phyloP scores from a whole-genome alignment of 1,140 invertebrate species.

The Lepidotrigona ventralis region DNA sequence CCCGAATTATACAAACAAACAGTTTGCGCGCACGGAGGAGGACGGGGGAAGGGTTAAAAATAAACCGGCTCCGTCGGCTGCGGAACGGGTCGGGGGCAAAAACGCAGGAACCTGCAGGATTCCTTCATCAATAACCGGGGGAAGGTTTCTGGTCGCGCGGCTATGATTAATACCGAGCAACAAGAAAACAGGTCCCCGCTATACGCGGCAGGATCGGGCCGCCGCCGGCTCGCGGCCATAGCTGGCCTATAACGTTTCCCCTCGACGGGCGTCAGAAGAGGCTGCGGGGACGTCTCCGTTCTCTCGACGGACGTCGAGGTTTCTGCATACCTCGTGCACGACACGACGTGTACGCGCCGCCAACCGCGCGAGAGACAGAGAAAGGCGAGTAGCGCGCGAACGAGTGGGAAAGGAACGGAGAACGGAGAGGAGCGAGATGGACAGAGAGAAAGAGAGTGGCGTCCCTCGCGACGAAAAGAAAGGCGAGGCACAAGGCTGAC shows the following conservation, averaged over 20 bases:
- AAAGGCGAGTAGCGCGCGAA: background rate
- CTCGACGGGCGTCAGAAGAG: conserved; percentile 20
- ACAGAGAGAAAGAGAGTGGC: background rate
- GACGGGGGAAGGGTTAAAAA: conserved; percentile 10
- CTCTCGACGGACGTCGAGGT: conserved; percentile 27
- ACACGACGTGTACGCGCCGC: conserved; percentile 38
- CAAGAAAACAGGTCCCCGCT: conserved; percentile 31
- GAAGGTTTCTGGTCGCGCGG: conserved; percentile 30
- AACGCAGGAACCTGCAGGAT: conserved; percentile 28
- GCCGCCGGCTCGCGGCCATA: background rate
- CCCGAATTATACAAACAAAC: conserved; percentile 32
- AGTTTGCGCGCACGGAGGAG: background rate
- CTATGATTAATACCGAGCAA: conserved; percentile 45
- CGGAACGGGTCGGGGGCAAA: background rate
- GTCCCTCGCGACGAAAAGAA: conserved; percentile 42
- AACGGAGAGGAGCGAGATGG: background rate
- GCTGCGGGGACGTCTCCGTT: background rate
- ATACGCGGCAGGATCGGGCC: background rate
- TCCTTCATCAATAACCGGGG: conserved; percentile 37
- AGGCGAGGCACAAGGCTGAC: conserved; percentile 53
- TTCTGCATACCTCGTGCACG: conserved; percentile 46
- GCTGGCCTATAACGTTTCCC: conserved; percentile 24
- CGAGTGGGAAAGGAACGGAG: background rate
- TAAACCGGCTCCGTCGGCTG: background rate
- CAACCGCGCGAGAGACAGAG: background rate